A percentile compares a stretch with the other conserved stretches of the same genome.
Evolutionary conservation across 2,797 vertebrate genomes (phyloP).

Genomic region (Brotogeris chrysoptera): DNA sequence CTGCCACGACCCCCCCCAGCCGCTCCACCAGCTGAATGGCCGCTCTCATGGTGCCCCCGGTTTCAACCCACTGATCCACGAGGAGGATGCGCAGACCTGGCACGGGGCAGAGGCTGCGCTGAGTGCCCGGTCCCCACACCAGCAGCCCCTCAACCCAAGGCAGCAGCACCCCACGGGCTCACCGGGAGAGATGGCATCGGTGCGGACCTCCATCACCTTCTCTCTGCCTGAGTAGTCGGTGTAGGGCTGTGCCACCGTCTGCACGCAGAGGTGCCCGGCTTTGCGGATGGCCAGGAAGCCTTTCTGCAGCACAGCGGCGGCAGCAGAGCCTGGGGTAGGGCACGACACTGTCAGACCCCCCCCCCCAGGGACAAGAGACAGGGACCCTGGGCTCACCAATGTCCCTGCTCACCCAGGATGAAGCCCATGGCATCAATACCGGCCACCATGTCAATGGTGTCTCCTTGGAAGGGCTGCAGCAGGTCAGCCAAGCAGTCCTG

Average conservation of each 20-base stretch:
- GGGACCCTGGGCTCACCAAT: accelerated
- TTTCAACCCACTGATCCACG: slow-evolving; percentile 92
- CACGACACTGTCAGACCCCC: neutral
- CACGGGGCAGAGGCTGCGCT: neutral
- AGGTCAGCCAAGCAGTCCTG: slow-evolving; percentile 85
- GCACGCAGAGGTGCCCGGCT: slow-evolving; percentile 84
- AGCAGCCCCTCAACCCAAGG: neutral
- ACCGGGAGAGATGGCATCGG: slow-evolving; percentile 82
- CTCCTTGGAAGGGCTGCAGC: slow-evolving; percentile 79
- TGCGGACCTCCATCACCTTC: slow-evolving; percentile 84
- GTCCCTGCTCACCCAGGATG: slow-evolving; percentile 79
- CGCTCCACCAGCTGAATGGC: slow-evolving; percentile 84
- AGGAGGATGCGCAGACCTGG: slow-evolving; percentile 83
- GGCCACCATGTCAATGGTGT: slow-evolving; percentile 83
- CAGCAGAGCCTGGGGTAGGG: slow-evolving; percentile 72
- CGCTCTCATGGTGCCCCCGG: slow-evolving; percentile 87
- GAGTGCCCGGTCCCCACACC: accelerated
- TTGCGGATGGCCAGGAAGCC: slow-evolving; percentile 88
- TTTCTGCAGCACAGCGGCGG: slow-evolving; percentile 77
- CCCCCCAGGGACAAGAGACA: accelerated
- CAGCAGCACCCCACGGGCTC: neutral
- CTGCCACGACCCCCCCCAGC: slow-evolving; percentile 81
- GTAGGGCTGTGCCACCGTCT: slow-evolving; percentile 77
- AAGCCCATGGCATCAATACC: slow-evolving; percentile 92
- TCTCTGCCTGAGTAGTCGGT: slow-evolving; percentile 80